Evolutionary conservation across 2,888 invertebrate genomes (phyloP).

Genomic region (Reticulitermes lucifugus): DNA sequence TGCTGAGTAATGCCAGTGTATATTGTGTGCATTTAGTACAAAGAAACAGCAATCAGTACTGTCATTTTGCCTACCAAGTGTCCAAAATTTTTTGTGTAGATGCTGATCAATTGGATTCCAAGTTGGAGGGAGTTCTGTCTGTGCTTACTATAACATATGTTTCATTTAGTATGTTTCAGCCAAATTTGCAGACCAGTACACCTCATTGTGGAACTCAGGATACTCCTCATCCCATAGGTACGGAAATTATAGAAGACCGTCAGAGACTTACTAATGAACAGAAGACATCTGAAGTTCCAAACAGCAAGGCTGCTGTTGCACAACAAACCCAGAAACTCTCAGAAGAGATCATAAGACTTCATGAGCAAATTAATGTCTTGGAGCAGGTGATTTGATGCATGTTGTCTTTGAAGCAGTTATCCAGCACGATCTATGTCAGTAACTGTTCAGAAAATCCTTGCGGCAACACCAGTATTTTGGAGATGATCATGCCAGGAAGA

Average conservation of each 20-base stretch:
- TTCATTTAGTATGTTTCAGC: background rate
- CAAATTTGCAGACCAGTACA: background rate
- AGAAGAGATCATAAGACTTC: slow-evolving; percentile 9
- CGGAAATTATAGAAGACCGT: background rate
- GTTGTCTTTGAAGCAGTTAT: no score
- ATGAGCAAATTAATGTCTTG: slow-evolving; percentile 23
- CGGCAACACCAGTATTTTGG: no score
- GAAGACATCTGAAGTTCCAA: background rate
- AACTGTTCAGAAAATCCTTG: no score
- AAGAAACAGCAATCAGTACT: no score
- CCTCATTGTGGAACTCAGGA: background rate
- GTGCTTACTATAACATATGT: background rate
- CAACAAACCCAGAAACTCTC: slow-evolving; percentile 4
- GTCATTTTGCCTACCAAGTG: no score
- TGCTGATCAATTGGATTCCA: no score
- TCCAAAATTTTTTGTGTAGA: no score
- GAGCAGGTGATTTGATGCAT: slow-evolving; percentile 20
- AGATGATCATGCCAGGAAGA: no score
- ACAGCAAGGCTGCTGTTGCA: background rate
- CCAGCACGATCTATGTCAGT: no score
- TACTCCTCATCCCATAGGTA: background rate
- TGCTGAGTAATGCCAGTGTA: no score
- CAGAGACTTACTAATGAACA: background rate
- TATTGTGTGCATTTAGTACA: no score
- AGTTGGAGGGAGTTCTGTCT: no score